Evolutionary conservation across 2,113 vertebrate species (phyloP).

Genomic region (Toxotes chatareus): DNA sequence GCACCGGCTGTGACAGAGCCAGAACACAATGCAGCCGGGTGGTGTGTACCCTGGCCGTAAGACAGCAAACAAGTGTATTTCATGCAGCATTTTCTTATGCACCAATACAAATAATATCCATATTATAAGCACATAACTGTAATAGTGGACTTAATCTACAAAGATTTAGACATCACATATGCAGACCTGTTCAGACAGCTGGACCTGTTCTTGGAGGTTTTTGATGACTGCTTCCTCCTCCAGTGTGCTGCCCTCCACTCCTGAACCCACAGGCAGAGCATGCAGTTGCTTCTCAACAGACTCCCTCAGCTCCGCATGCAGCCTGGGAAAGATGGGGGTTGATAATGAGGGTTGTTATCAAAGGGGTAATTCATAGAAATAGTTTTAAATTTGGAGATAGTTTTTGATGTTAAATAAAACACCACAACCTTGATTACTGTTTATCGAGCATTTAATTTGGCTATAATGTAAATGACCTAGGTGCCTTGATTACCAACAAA

Average conservation of each 20-base stretch:
- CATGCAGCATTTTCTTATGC: not conserved
- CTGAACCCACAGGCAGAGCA: constrained; percentile 74
- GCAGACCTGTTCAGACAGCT: constrained; percentile 86
- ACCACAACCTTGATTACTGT: not conserved
- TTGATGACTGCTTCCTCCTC: constrained; percentile 83
- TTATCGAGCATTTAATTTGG: not conserved
- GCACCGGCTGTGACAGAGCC: not conserved
- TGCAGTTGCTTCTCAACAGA: constrained; percentile 89
- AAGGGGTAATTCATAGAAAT: not conserved
- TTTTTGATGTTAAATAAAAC: constrained; percentile 1
- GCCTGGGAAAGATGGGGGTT: constrained; percentile 71
- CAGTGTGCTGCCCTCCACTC: constrained; percentile 65
- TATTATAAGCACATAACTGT: not conserved
- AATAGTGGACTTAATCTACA: not conserved
- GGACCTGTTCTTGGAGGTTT: constrained; percentile 91
- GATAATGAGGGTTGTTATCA: not conserved
- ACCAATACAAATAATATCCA: not conserved
- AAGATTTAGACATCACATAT: not conserved
- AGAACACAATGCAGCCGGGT: not conserved
- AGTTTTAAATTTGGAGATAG: not conserved
- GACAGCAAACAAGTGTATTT: not conserved
- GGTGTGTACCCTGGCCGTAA: not conserved
- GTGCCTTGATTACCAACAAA: not conserved
- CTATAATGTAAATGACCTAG: not conserved
- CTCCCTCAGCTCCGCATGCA: constrained; percentile 89